Conservation (phyloP, 2,888 invertebrate species). For the Harpalus rufipes region DNA sequence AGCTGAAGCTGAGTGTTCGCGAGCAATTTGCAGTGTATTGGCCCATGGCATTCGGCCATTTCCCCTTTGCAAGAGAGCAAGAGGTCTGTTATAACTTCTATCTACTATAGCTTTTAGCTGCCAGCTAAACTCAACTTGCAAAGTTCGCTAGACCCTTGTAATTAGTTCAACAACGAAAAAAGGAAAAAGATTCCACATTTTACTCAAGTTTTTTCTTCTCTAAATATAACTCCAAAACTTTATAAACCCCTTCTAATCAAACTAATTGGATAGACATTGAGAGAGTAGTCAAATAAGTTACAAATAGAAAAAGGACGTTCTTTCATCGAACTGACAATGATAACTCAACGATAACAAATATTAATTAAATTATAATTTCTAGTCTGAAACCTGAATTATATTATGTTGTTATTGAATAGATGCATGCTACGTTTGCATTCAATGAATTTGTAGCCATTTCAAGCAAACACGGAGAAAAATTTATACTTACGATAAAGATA, state of each 20-base stretch:
- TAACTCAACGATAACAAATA: too few relatives aligned
- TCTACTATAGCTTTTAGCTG: neutral
- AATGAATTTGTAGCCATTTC: too few relatives aligned
- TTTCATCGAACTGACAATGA: too few relatives aligned
- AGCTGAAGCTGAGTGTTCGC: neutral
- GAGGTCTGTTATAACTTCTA: too few relatives aligned
- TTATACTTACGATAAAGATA: too few relatives aligned
- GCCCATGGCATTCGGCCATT: neutral
- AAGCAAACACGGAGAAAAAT: too few relatives aligned
- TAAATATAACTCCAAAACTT: conserved; percentile 27
- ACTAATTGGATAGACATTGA: neutral
- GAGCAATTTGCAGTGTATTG: neutral
- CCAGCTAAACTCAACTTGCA: neutral
- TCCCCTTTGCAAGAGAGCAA: neutral
- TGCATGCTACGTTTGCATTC: too few relatives aligned
- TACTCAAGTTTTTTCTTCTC: conserved; percentile 20
- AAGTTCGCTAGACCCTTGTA: conserved; percentile 21
- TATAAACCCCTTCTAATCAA: conserved; percentile 4
- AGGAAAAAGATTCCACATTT: conserved; percentile 16
- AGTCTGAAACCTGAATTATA: neutral
- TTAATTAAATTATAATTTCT: neutral
- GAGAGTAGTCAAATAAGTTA: neutral
- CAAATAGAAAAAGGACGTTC: neutral
- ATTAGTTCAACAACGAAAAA: conserved; percentile 38
- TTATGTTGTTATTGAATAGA: too few relatives aligned